These are phyloP conservation scores for Sclerurus mexicanus DNA, from an alignment of 2,113 vertebrate genomes.

Conservation along the genomic window DNA sequence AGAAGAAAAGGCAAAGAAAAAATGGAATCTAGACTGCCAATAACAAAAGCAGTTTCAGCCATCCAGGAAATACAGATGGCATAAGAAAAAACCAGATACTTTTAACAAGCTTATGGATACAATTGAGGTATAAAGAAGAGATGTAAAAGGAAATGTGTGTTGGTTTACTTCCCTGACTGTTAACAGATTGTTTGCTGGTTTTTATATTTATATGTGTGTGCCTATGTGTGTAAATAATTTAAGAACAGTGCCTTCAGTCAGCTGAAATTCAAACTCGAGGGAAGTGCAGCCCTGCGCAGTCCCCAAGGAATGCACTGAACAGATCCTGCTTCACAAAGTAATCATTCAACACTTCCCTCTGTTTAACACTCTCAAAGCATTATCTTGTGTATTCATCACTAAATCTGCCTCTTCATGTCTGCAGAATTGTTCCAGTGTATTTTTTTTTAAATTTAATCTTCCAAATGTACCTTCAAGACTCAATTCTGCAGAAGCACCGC, in stretches of 20 bases:
- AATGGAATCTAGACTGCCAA: neutral
- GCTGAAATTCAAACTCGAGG: conserved; percentile 4
- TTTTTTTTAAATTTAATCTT: conserved; percentile 30
- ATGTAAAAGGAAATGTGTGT: neutral
- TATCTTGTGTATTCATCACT: conserved; percentile 21
- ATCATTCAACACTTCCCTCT: conserved; percentile 8
- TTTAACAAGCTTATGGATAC: neutral
- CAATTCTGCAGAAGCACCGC: neutral
- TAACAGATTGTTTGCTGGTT: neutral
- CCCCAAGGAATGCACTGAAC: neutral
- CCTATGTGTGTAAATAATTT: neutral
- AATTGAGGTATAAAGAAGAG: neutral
- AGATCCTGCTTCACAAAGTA: conserved; percentile 2
- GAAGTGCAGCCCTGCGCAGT: neutral
- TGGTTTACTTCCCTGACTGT: neutral
- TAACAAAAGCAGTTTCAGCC: neutral
- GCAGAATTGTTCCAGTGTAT: neutral
- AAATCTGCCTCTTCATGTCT: neutral
- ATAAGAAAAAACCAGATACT: neutral
- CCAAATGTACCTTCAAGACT: conserved; percentile 17
- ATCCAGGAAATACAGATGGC: neutral
- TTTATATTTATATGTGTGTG: neutral
- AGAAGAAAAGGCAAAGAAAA: neutral
- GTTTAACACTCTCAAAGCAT: conserved; percentile 25
- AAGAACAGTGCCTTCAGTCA: conserved; percentile 26